Evolutionary conservation across 2,113 vertebrate species (phyloP).

Genomic region (Cepphus grylle): DNA sequence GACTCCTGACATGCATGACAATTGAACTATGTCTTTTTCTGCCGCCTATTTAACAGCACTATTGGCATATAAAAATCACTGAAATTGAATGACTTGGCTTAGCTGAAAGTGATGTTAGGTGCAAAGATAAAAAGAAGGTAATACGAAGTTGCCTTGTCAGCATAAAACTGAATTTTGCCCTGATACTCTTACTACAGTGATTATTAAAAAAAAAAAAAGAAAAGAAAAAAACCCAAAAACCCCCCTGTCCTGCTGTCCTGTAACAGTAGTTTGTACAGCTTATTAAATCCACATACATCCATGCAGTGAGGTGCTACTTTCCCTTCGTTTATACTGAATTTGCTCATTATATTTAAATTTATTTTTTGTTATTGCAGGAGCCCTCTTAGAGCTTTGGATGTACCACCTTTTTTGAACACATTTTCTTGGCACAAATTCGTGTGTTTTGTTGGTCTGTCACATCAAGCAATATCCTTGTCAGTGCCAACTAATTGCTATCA

Average conservation of each 20-base stretch:
- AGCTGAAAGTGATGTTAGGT: neutral
- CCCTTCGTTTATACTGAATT: neutral
- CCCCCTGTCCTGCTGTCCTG: neutral
- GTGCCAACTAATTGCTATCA: conserved; percentile 59
- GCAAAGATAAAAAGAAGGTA: neutral
- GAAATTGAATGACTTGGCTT: neutral
- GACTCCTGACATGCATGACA: conserved; percentile 53
- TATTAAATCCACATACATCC: neutral
- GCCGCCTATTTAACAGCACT: conserved; percentile 23
- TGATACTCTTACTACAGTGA: neutral
- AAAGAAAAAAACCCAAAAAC: neutral
- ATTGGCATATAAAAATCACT: conserved; percentile 42
- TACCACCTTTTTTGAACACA: conserved; percentile 44
- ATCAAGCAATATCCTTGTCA: conserved; percentile 61
- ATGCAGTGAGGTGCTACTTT: neutral
- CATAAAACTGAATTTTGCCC: neutral
- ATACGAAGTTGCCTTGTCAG: neutral
- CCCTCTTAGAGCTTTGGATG: neutral
- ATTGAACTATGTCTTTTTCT: conserved; percentile 49
- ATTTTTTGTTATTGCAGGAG: neutral
- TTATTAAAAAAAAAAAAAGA: neutral
- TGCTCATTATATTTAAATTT: neutral
- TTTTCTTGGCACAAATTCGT: conserved; percentile 51
- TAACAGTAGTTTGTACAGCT: neutral
- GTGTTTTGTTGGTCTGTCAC: conserved; percentile 67